Percentiles rank a stretch among this genome's conserved stretches.
Evolutionary conservation across 2,888 invertebrate genomes (phyloP).

Genomic region (Meiosimyza decipiens): DNA sequence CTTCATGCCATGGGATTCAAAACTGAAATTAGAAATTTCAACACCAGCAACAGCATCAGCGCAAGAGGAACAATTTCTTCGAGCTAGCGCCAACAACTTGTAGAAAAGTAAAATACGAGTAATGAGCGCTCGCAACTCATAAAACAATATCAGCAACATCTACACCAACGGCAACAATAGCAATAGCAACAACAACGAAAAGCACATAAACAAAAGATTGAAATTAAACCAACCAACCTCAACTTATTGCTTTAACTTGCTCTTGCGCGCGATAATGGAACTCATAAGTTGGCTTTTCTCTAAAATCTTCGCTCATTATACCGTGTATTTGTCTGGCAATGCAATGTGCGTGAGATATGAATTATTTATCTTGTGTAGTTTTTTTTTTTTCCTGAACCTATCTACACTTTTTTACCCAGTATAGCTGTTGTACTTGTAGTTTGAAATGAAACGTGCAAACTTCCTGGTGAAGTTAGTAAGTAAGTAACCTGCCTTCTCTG

Average conservation of each 20-base stretch:
- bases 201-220: constrained; percentile 30
- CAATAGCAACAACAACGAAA: constrained; percentile 9
- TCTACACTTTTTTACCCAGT: background rate
- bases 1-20: background rate
- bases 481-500: constrained; percentile 13
- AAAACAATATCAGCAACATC: constrained; percentile 26
- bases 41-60: background rate
- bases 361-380: constrained; percentile 61
- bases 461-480: constrained; percentile 50
- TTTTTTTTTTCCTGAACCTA: constrained; percentile 41
- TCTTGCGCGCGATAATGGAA: constrained; percentile 31
- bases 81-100: constrained; percentile 1
- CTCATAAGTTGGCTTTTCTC: constrained; percentile 24
- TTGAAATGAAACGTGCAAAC: constrained; percentile 27
- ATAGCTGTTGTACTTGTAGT: constrained; percentile 22
- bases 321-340: constrained; percentile 38
- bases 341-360: constrained; percentile 64
- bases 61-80: background rate
- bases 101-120: background rate
- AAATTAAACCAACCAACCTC: constrained; percentile 38
- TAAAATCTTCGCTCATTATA: constrained; percentile 27
- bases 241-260: constrained; percentile 40
- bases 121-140: constrained; percentile 19
- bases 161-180: constrained; percentile 22
- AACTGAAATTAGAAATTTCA: constrained; percentile 24